These are phyloP conservation scores for Cantharis lateralis DNA, from an alignment of 2,888 invertebrate species.

Conservation along the genomic window DNA sequence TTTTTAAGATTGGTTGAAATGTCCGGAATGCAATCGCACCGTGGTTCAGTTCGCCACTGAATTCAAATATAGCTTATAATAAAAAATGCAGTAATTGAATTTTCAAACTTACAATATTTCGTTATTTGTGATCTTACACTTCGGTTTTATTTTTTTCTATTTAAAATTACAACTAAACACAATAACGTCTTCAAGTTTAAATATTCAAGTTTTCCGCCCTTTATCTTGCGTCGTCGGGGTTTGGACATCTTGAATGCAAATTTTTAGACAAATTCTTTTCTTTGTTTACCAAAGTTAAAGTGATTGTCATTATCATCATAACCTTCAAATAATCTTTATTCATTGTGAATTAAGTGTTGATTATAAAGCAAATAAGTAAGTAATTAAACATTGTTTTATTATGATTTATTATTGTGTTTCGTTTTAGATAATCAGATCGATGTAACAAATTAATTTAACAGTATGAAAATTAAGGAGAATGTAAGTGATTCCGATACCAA, in stretches of 20 bases:
- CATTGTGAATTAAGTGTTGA: neutral
- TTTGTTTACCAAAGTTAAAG: neutral
- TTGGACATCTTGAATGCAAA: neutral
- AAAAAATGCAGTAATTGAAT: too few species aligned
- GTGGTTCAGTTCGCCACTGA: too few species aligned
- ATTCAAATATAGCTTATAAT: too few species aligned
- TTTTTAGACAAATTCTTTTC: neutral
- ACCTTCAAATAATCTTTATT: neutral
- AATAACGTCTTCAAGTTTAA: neutral
- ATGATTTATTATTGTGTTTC: neutral
- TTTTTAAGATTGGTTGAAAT: too few species aligned
- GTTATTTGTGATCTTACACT: too few species aligned
- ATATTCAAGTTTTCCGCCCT: neutral
- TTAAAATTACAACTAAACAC: neutral
- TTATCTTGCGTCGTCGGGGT: neutral
- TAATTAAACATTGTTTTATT: neutral
- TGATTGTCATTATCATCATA: neutral
- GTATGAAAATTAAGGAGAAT: slow-evolving; percentile 7
- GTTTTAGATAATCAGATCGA: neutral
- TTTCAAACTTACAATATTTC: too few species aligned
- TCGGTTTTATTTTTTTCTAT: neutral
- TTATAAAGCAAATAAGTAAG: neutral
- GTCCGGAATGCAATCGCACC: too few species aligned
- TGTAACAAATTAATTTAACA: neutral
- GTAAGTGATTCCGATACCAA: neutral